Base-by-base conservation (phyloP, 2,113 vertebrate genomes). In the Poeciliopsis occidentalis region DNA sequence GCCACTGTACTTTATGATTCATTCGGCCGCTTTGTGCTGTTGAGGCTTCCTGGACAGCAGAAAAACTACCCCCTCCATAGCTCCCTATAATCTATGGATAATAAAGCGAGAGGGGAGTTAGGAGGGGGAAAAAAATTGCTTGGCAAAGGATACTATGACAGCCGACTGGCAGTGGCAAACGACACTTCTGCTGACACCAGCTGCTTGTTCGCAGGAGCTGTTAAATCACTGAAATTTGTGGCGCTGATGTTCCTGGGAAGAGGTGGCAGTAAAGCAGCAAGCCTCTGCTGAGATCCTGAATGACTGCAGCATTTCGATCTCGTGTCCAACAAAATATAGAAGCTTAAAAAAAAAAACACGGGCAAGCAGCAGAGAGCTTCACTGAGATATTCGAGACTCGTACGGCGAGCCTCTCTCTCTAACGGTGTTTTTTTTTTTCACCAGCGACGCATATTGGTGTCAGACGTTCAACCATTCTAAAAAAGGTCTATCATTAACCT, bases 401-500 rank as follows among this genome's bases (percentile, higher is more conserved):
- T 69, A 86, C 87, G 85, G 85, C 54, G 64, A 79, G 86, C 78
- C 80, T 83, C 74, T 88, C 75, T 86, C 81, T 81, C 88, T 86
- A 87, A 91, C 86, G 89, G 90, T 10, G 34, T 37, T 34, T 92
- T 92, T 89, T 89, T 92, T 92, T 88, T 89, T 83, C 82, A 87
- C 78, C 60, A 78, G 54, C 79, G 69, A 80, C 84, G 84, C 83
- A 80, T 91, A 92, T 91, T 81, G 86, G 90, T 94, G 92, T 92
- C 92, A 93, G 89, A 92, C 83, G 67, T 87, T 89, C 79, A 93
- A 87, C 89, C 89, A 87, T 88, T 92, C 93, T 94, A 94, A 94
- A 94, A 94, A 94, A 92, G 91, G 90, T 90, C 92, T 94, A 85
- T 94, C 92, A 94, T 95, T 95, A 95, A 93, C 94, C 92, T 94